Percentiles rank a stretch among this genome's conserved stretches.
Conservation (phyloP, 2,797 vertebrate species). For the Gymnothorax reevesii region DNA sequence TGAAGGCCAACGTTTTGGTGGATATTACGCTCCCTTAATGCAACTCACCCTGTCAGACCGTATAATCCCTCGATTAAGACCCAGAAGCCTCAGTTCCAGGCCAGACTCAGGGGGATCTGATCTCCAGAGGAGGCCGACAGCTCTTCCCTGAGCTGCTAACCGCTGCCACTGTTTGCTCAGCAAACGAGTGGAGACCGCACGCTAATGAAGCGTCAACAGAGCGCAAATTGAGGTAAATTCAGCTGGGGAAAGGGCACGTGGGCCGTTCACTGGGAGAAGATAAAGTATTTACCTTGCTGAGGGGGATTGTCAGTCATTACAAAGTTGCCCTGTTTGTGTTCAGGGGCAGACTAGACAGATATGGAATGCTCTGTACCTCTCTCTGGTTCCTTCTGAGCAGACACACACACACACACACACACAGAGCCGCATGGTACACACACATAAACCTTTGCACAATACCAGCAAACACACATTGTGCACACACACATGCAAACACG, state of each 20-base stretch:
- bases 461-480: constrained; percentile 2
- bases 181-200: background rate
- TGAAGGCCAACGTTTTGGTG: background rate
- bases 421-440: too few relatives aligned
- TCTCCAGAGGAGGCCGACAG: background rate
- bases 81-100: background rate
- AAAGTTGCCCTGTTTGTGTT: background rate
- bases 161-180: constrained; percentile 8
- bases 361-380: background rate
- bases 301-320: constrained; percentile 36
- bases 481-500: background rate
- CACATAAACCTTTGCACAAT: constrained; percentile 17
- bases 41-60: background rate
- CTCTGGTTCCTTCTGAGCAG: background rate
- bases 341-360: background rate
- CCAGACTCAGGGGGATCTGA: background rate
- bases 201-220: constrained; percentile 15
- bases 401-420: constrained; percentile 37
- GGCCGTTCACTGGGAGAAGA: constrained; percentile 45
- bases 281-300: constrained; percentile 56
- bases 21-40: background rate
- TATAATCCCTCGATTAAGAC: background rate
- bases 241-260: background rate
- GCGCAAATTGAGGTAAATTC: constrained; percentile 15
- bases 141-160: too few relatives aligned